A percentile compares a stretch with the other conserved stretches of the same genome.
These are phyloP conservation scores for Ormyrus labotus DNA, from an alignment of 2,888 invertebrate genomes.

Conservation along the genomic window DNA sequence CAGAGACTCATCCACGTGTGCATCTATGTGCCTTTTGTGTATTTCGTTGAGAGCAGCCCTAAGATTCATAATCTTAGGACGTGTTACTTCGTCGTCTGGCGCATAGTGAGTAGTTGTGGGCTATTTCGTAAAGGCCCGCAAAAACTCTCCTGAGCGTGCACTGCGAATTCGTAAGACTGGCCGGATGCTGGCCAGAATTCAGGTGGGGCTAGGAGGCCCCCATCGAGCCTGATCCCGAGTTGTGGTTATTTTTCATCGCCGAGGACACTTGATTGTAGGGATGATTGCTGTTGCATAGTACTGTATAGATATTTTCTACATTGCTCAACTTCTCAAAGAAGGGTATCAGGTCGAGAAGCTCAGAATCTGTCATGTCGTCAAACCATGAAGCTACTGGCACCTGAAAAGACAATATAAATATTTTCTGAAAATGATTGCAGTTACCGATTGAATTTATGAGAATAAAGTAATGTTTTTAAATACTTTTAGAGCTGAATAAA, in stretches of 20 bases:
- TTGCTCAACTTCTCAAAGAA: slow-evolving; percentile 98
- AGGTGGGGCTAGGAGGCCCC: slow-evolving; percentile 74
- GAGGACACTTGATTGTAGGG: slow-evolving; percentile 80
- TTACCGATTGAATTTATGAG: too few relatives aligned
- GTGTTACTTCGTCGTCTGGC: slow-evolving; percentile 55
- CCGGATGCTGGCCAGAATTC: slow-evolving; percentile 68
- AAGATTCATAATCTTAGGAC: slow-evolving; percentile 46
- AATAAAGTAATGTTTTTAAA: too few relatives aligned
- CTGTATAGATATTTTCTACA: slow-evolving; percentile 97
- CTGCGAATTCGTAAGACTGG: slow-evolving; percentile 61
- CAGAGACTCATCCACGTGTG: slow-evolving; percentile 1
- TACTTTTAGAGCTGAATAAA: too few relatives aligned
- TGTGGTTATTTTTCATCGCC: slow-evolving; percentile 69
- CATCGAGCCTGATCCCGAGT: slow-evolving; percentile 69
- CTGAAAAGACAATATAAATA: slow-evolving; percentile 74
- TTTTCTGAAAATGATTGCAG: too few relatives aligned
- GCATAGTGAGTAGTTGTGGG: slow-evolving; percentile 59
- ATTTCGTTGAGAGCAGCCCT: slow-evolving; percentile 32
- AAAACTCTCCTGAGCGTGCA: slow-evolving; percentile 71
- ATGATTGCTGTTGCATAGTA: slow-evolving; percentile 94
- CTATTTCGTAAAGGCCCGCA: slow-evolving; percentile 67
- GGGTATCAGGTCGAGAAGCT: slow-evolving; percentile 97
- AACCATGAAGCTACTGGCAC: slow-evolving; percentile 99
- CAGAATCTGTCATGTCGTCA: slow-evolving; percentile 98
- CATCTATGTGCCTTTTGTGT: slow-evolving; percentile 13